Evolutionary conservation across 2,113 vertebrate species (phyloP), one percentile per base, ranked within the genome.

Genomic region (Malurus cyaneus): DNA sequence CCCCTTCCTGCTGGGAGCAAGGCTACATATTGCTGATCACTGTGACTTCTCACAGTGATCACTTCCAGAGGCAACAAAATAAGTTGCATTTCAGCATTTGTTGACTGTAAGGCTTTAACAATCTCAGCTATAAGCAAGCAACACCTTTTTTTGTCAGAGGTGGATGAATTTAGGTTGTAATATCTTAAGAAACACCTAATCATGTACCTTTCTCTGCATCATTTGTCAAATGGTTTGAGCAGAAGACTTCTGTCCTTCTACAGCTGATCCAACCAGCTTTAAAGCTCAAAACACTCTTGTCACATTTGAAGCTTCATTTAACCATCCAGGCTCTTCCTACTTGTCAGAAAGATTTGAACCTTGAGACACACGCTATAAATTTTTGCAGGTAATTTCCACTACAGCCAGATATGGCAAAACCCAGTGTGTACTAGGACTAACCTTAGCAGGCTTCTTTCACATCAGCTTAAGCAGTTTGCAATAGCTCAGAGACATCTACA

Each of bases 61-160:
- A 31, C 54, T 85, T 91, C 62, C 80, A 93, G 54, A 70, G 46
- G 90, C 71, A 77, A 86, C 77, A 92, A 95, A 91, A 72, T 60
- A 76, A 93, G 84, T 42, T 65, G 60, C 20, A 50, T 74, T 85
- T 88, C 76, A 90, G 71, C 76, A 88, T 94, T 93, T 87, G 50
- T 73, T 94, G 89, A 93, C 84, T 80, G n/a, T 42, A 82, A 88
- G 70, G 50, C 74, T 93, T 85, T 53, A 86, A 81, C 12, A 47
- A 47, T 20, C 65, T 67, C 76, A 83, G 66, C 50, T 42, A 49
- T 42, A 84, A 93, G 70, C 71, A 82, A 94, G 50, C 16, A 69
- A 78, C 4, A 4, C 14, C 47, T 71, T 80, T 79, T 79, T 52
- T 69, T 76, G 19, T 57, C 53, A 50, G 1, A 61, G 39, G 34